Base-by-base conservation (phyloP, 2,888 invertebrate species). In the Phaedon cochleariae region DNA sequence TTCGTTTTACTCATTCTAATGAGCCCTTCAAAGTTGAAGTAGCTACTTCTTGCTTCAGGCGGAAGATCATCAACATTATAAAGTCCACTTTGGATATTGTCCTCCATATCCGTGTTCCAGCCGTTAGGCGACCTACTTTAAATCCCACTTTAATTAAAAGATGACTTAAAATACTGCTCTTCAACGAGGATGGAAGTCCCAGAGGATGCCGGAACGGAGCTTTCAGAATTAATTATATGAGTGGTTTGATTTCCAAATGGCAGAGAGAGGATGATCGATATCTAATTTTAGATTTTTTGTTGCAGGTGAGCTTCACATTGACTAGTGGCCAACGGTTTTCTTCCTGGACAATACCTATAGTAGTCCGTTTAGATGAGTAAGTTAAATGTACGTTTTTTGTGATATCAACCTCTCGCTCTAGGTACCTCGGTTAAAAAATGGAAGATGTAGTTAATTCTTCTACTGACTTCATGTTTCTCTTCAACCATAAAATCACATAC, bases 81-180 rank as follows among this genome's bases (percentile, higher is more conserved):
- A 12, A 41, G 41, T 41, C 41, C 41, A 41, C 41, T 41, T 12
- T 41, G 41, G 15, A 15, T 41, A 41, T 41, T 41, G 41, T 41
- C 41, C 15, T 15, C 15, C 41, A 15, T 41, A 41, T 15, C 15
- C 41, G 1, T 2, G 15, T 3, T 41, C 41, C 41, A 10, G 41
- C 26, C 26, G n/a, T 60, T 49, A 59, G 21, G 63, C 69, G 63
- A 64, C 68, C 64, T 64, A 68, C 67, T 67, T 41, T 68, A 72
- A 74, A 75, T 75, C 74, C 74, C 60, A 65, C 70, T 75, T 75
- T 74, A 74, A 75, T 75, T 75, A 75, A 75, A 74, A 74, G 73
- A 74, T 76, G 73, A 71, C 72, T 73, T 72, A 73, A 73, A 75
- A 74, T 73, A 72, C 71, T 64, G 61, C 54, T 41, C 10, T 21